phyloP scores from a whole-genome alignment of 2,888 invertebrate species.

The Drosophila pseudotalamancana region DNA sequence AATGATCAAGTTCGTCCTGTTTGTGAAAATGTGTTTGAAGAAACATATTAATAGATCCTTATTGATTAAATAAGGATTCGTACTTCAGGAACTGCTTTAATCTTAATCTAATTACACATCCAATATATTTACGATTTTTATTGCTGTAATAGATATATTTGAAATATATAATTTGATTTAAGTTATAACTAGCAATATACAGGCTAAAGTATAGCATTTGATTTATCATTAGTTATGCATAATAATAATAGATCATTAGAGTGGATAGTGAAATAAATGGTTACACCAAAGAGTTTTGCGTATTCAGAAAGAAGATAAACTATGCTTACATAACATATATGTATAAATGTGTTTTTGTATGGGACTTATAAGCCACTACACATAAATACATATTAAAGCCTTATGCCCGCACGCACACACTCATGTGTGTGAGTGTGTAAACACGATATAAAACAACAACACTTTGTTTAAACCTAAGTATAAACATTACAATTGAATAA shows the following conservation, averaged over 20 bases:
- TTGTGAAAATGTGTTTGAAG: too few species aligned
- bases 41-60: background rate
- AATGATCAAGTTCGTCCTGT: too few species aligned
- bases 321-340: constrained; percentile 29
- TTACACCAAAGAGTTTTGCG: constrained; percentile 49
- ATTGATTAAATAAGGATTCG: background rate
- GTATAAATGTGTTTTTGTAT: constrained; percentile 6
- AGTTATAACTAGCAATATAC: constrained; percentile 76
- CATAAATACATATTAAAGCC: constrained; percentile 63
- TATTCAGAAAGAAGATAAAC: constrained; percentile 30
- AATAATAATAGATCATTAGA: constrained; percentile 34
- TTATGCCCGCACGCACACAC: constrained; percentile 31
- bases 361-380: constrained; percentile 22
- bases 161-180: constrained; percentile 77
- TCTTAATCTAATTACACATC: background rate
- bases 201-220: constrained; percentile 56
- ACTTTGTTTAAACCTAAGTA: constrained; percentile 56
- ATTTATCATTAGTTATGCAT: constrained; percentile 54
- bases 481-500: constrained; percentile 61
- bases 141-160: constrained; percentile 65
- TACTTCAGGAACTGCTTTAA: background rate
- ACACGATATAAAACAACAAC: constrained; percentile 69
- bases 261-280: constrained; percentile 49
- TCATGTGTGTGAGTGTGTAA: constrained; percentile 29
- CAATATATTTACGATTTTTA: constrained; percentile 3